phyloP scores from a whole-genome alignment of 2,888 invertebrate species.

The Brachyopa scutellaris region DNA sequence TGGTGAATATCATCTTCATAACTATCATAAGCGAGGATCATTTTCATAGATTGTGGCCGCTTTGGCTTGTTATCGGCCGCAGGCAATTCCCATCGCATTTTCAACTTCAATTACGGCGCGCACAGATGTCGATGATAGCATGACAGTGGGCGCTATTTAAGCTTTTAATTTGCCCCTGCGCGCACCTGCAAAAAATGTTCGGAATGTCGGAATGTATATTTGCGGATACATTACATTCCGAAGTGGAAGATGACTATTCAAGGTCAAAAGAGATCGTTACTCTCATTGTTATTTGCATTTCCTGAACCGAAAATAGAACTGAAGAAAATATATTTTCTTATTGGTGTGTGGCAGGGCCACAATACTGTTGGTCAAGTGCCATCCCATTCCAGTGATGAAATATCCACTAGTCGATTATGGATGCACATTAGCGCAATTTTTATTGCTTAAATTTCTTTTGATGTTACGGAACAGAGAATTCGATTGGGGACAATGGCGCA shows the following conservation, averaged over 20 bases:
- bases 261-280: conserved; percentile 60
- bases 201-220: conserved; percentile 2
- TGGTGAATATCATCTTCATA: conserved; percentile 68
- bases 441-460: conserved; percentile 33
- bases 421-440: conserved; percentile 25
- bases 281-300: conserved; percentile 48
- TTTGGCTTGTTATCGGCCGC: conserved; percentile 24
- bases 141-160: conserved; percentile 29
- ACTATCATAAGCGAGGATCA: conserved; percentile 54
- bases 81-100: conserved; percentile 43
- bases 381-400: conserved; percentile 35
- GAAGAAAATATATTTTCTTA: not conserved
- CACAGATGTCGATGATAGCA: conserved; percentile 3
- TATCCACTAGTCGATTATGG: conserved; percentile 52
- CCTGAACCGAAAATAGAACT: conserved; percentile 42
- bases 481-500: too few relatives aligned
- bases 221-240: conserved; percentile 23
- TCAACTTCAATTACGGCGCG: conserved; percentile 53
- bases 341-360: conserved; percentile 15
- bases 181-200: conserved; percentile 8
- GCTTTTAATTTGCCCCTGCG: conserved; percentile 62
- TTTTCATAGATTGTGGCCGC: conserved; percentile 38
- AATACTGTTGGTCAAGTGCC: conserved; percentile 45
- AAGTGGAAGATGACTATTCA: conserved; percentile 27
- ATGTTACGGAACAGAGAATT: too few relatives aligned